phyloP scores from a whole-genome alignment of 2,113 vertebrate genomes.

The Geococcyx californianus region DNA sequence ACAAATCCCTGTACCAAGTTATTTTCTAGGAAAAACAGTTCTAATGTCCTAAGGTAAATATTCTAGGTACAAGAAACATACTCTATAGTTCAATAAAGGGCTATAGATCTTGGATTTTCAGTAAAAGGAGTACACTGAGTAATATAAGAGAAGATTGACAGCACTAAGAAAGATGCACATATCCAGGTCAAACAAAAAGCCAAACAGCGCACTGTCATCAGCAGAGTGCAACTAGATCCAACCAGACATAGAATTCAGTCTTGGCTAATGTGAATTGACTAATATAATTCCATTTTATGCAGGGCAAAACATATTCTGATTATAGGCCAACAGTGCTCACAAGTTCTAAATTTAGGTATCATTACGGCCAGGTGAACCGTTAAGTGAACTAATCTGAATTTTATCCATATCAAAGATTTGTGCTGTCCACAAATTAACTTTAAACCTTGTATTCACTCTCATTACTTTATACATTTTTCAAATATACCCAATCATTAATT shows the following conservation, averaged over 20 bases:
- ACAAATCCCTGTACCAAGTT: not conserved
- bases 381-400: constrained; percentile 44
- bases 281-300: constrained; percentile 59
- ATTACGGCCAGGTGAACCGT: constrained; percentile 15
- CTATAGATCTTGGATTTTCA: not conserved
- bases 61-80: not conserved
- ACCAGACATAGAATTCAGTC: constrained; percentile 57
- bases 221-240: constrained; percentile 66
- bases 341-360: constrained; percentile 49
- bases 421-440: not conserved
- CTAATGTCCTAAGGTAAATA: constrained; percentile 20
- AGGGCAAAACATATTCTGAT: constrained; percentile 69
- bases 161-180: not conserved
- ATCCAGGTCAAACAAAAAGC: constrained; percentile 47
- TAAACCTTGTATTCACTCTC: not conserved
- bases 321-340: constrained; percentile 43
- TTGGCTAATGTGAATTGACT: constrained; percentile 67
- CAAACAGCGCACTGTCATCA: constrained; percentile 22
- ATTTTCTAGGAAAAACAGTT: not conserved
- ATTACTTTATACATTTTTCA: not conserved
- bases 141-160: not conserved
- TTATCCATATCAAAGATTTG: not conserved
- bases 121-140: not conserved
- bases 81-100: not conserved
- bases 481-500: not conserved